A percentile compares a stretch with the other conserved stretches of the same genome.
Conservation (phyloP, 2,888 invertebrate genomes). For the Malthinus seriepunctatus region DNA sequence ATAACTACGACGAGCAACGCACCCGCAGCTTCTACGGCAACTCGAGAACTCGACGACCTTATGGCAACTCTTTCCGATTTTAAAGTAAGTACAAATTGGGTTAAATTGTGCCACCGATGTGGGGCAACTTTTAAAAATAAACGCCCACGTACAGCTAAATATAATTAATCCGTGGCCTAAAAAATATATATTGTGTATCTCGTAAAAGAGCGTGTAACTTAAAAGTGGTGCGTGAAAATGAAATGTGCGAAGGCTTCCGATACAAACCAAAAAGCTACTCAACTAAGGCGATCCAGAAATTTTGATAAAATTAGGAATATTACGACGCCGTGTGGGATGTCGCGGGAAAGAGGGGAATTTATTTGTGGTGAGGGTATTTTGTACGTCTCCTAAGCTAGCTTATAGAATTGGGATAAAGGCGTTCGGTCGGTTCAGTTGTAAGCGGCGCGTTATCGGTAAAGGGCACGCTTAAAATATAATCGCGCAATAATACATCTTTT, state of each 20-base stretch:
- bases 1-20: conserved; percentile 57
- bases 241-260: not conserved
- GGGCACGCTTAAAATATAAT: conserved; percentile 10
- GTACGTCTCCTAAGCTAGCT: conserved; percentile 35
- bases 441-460: conserved; percentile 14
- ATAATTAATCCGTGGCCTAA: not conserved
- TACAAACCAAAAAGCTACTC: not conserved
- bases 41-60: conserved; percentile 91
- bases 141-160: not conserved
- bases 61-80: conserved; percentile 96
- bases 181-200: too few species aligned
- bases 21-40: conserved; percentile 79
- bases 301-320: conserved; percentile 3
- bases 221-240: not conserved
- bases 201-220: too few species aligned
- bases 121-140: not conserved
- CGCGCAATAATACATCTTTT: not conserved
- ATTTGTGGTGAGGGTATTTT: conserved; percentile 32
- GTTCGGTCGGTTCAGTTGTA: conserved; percentile 25
- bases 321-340: conserved; percentile 12
- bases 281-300: not conserved
- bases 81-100: conserved; percentile 67
- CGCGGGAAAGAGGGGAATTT: conserved; percentile 15
- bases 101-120: not conserved
- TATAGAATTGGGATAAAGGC: conserved; percentile 18